Evolutionary conservation across 1,140 invertebrate species (phyloP), one percentile per base, ranked within the genome.

Genomic region (Semibalanus balanoides): DNA sequence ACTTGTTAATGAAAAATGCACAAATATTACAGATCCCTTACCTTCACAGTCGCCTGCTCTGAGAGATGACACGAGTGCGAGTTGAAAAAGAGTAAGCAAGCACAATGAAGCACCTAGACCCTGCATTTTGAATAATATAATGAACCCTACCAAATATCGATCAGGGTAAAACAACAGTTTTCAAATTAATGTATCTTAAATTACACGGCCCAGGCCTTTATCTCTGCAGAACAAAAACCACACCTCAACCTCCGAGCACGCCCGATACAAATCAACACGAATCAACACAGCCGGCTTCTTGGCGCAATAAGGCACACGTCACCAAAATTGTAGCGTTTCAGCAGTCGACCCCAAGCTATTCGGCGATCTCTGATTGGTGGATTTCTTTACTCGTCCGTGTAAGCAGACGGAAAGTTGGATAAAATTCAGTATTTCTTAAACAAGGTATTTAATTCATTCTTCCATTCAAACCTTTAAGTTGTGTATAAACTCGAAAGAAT

Each of bases 11-110:
- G n/a, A n/a, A n/a, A n/a, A n/a, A n/a, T n/a, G n/a, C n/a, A n/a
- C n/a, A n/a, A n/a, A n/a, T n/a, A n/a, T n/a, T n/a, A n/a, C n/a
- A n/a, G n/a, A n/a, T n/a, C 35, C 17, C 78, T 78, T 82, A 86
- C 85, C 85, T 85, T 86, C 85, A 83, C 85, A 86, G 31, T 86
- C 82, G 40, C 82, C 84, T 78, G 82, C 81, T 79, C 83, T 84
- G 27, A 84, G 76, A 73, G 81, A n/a, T 30, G 74, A 31, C 22
- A 31, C 69, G 35, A 74, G 14, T 27, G 69, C 28, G 27, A 29
- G 11, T 25, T 64, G 51, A 64, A 22, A 64, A 22, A 64, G 51
- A 1, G 22, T 1, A 3, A 64, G 3, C 51, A 64, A 22, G 22
- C 51, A 11, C 3, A 64, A 25, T 19, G 51, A 25, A 64, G 22